These are phyloP conservation scores for Grammomys dolichurus DNA, from an alignment of 2,113 vertebrate species.

Conservation along the genomic window DNA sequence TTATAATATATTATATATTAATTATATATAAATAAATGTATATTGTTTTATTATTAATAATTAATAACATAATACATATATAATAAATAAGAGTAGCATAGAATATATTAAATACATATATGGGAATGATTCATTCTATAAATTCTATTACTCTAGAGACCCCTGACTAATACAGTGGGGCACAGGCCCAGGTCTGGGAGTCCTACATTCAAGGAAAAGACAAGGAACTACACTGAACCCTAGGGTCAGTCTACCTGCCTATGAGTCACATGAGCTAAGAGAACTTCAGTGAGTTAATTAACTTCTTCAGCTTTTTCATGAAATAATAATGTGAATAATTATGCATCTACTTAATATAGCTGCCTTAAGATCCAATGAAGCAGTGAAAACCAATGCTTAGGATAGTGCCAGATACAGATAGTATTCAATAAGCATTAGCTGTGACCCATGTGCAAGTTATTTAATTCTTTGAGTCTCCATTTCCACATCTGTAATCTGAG, in stretches of 20 bases:
- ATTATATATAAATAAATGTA: too few species aligned
- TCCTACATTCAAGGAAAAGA: background rate
- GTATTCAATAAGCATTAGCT: background rate
- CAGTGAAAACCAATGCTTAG: background rate
- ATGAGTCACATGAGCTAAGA: background rate
- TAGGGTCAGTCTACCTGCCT: background rate
- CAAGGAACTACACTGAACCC: background rate
- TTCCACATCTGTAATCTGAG: background rate
- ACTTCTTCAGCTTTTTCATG: conserved; percentile 10
- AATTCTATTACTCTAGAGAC: background rate
- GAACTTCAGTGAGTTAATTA: background rate
- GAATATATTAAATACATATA: background rate
- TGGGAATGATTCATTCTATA: background rate
- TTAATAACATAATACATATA: too few species aligned
- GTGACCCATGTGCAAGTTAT: background rate
- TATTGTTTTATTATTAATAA: too few species aligned
- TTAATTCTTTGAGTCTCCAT: background rate
- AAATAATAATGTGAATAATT: background rate
- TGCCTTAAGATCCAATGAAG: conserved; percentile 27
- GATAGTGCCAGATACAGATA: background rate
- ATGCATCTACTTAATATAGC: background rate
- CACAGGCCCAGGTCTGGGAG: background rate
- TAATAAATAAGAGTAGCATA: too few species aligned
- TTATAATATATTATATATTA: too few species aligned
- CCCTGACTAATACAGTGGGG: background rate